A percentile compares a stretch with the other conserved stretches of the same genome.
Conservation (phyloP, 30 jellyfish, hydroid and myxozoan species). For the Aurelia sp. region DNA sequence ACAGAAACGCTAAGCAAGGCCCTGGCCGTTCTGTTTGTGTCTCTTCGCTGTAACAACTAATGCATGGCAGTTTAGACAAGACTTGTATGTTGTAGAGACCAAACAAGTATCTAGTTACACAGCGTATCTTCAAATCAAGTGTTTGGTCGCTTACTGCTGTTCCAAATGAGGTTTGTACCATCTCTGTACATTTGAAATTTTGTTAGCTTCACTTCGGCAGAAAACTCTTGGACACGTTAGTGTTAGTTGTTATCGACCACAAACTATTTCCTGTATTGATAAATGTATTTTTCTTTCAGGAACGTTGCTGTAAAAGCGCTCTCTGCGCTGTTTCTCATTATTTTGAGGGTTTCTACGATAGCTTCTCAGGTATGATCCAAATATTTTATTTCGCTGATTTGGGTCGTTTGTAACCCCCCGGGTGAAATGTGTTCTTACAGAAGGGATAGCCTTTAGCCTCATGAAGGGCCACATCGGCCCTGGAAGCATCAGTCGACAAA, state of each 20-base stretch:
- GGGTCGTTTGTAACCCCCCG: slow-evolving; percentile 38
- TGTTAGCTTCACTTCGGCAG: too few species aligned
- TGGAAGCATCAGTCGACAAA: too few species aligned
- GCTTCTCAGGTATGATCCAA: slow-evolving; percentile 47
- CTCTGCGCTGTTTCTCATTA: slow-evolving; percentile 47
- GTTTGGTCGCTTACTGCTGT: slow-evolving; percentile 16
- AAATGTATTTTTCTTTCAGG: slow-evolving; percentile 36
- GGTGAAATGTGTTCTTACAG: neutral
- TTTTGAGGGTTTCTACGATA: slow-evolving; percentile 28
- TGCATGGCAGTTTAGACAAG: neutral
- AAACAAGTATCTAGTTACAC: neutral
- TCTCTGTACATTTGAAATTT: neutral
- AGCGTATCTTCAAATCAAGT: too few species aligned
- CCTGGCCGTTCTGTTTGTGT: slow-evolving; percentile 15
- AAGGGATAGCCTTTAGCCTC: too few species aligned
- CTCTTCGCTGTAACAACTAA: slow-evolving; percentile 21
- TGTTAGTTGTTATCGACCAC: too few species aligned
- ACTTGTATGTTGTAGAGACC: neutral
- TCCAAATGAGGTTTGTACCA: slow-evolving; percentile 73
- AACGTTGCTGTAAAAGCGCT: slow-evolving; percentile 48
- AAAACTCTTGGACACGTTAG: too few species aligned
- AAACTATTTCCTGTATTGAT: too few species aligned
- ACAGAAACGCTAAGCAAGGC: slow-evolving; percentile 37
- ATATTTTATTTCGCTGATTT: neutral
- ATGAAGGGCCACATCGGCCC: too few species aligned